phyloP scores from a whole-genome alignment of 2,797 vertebrate species.

The Aphelocoma californica region DNA sequence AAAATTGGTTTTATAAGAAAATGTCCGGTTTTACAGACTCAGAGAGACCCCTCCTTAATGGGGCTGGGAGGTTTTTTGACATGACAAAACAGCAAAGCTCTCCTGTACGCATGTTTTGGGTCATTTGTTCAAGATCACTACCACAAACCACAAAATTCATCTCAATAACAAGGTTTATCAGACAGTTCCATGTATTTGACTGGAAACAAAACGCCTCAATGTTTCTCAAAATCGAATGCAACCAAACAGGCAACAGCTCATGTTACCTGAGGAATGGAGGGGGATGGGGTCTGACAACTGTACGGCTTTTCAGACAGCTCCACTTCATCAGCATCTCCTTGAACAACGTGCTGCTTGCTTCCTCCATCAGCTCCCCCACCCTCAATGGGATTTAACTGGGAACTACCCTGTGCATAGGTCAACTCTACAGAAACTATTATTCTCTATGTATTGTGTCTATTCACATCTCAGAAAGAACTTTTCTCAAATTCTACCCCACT shows the following conservation, averaged over 20 bases:
- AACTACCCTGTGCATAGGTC: not conserved
- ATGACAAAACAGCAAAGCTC: not conserved
- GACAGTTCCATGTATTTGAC: not conserved
- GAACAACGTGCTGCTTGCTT: not conserved
- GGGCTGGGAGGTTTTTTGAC: not conserved
- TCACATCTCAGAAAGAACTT: not conserved
- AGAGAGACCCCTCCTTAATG: not conserved
- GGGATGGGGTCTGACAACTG: not conserved
- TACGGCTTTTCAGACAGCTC: not conserved
- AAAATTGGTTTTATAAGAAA: not conserved
- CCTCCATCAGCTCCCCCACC: not conserved
- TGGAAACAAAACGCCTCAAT: not conserved
- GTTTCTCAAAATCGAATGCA: not conserved
- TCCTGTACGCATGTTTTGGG: not conserved
- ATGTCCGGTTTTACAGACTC: not conserved
- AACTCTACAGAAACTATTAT: not conserved
- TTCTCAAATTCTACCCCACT: not conserved
- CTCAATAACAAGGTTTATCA: not conserved
- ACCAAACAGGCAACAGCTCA: not conserved
- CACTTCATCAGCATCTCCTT: not conserved
- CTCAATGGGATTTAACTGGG: not conserved
- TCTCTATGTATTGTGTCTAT: not conserved
- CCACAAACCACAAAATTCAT: not conserved
- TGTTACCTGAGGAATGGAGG: not conserved
- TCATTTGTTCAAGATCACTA: not conserved